A percentile compares a stretch with the other conserved stretches of the same genome.
Conservation (phyloP, 2,888 invertebrate species). For the Dioctria rufipes region DNA sequence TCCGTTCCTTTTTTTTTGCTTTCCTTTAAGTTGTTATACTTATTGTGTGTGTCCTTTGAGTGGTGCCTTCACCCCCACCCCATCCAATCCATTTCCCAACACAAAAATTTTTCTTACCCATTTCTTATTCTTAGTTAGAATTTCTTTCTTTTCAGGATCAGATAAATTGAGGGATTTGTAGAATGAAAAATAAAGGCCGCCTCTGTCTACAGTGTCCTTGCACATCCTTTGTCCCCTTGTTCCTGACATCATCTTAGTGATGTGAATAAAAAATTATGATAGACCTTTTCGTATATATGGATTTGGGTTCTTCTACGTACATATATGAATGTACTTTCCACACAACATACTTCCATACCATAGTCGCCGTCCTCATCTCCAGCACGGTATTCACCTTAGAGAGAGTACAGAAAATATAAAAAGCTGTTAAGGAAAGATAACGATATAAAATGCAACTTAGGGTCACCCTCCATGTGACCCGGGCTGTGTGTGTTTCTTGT, state of each 20-base stretch:
- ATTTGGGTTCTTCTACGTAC: background rate
- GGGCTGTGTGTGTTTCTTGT: constrained; percentile 1
- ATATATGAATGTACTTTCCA: background rate
- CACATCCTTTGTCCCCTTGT: constrained; percentile 13
- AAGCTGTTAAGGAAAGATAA: constrained; percentile 52
- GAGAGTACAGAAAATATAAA: constrained; percentile 18
- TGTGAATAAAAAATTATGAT: constrained; percentile 58
- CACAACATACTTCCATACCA: too few relatives aligned
- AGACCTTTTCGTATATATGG: constrained; percentile 31
- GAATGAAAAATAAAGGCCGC: constrained; percentile 55
- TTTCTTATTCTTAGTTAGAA: constrained; percentile 52
- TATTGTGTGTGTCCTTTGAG: constrained; percentile 5
- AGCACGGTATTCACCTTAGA: too few relatives aligned
- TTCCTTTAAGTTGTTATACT: background rate
- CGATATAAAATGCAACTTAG: constrained; percentile 47
- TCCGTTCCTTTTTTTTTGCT: constrained; percentile 4
- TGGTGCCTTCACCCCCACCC: background rate
- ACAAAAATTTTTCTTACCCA: constrained; percentile 50
- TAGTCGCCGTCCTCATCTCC: background rate
- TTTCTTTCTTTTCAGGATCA: constrained; percentile 41
- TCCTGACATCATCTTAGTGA: constrained; percentile 52
- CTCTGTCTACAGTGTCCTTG: constrained; percentile 8
- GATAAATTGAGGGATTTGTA: constrained; percentile 52
- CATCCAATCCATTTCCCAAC: background rate
- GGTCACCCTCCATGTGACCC: background rate